These are phyloP conservation scores for Yponomeuta sedellus DNA, from an alignment of 2,888 invertebrate genomes.

Conservation along the genomic window DNA sequence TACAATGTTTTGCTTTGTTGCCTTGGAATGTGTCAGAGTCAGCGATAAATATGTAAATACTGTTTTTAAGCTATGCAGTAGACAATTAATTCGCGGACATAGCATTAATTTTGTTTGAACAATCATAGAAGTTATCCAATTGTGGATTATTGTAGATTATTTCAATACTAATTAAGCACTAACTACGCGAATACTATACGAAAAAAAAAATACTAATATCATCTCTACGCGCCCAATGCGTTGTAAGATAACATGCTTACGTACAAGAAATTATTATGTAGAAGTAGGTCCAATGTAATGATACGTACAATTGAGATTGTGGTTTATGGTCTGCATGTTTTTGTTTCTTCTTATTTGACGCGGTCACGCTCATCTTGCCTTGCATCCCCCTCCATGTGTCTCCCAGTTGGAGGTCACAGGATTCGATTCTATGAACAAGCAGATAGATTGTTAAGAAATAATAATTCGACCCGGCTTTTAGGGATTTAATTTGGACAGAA, in stretches of 20 bases:
- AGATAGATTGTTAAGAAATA: constrained; percentile 47
- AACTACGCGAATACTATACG: not conserved
- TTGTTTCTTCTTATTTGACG: constrained; percentile 81
- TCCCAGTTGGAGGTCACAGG: constrained; percentile 88
- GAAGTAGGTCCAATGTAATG: not conserved
- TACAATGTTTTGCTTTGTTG: not conserved
- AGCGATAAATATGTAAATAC: not conserved
- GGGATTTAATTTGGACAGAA: not conserved
- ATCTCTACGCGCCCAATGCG: not conserved
- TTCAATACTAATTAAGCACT: not conserved
- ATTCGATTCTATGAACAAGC: constrained; percentile 86
- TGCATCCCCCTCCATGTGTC: constrained; percentile 86
- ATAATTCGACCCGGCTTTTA: not conserved
- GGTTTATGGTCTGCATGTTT: constrained; percentile 82
- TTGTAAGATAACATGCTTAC: not conserved
- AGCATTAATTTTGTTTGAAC: constrained; percentile 1
- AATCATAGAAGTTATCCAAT: not conserved
- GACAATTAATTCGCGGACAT: not conserved
- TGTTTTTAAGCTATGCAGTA: constrained; percentile 4
- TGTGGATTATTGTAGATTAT: not conserved
- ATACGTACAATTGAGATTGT: constrained; percentile 80
- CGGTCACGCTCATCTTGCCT: constrained; percentile 90
- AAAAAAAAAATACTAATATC: not conserved
- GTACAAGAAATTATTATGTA: not conserved
- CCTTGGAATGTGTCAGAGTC: constrained; percentile 6